Base-by-base conservation (phyloP, 1,140 invertebrate species). In the Bombus balteatus region DNA sequence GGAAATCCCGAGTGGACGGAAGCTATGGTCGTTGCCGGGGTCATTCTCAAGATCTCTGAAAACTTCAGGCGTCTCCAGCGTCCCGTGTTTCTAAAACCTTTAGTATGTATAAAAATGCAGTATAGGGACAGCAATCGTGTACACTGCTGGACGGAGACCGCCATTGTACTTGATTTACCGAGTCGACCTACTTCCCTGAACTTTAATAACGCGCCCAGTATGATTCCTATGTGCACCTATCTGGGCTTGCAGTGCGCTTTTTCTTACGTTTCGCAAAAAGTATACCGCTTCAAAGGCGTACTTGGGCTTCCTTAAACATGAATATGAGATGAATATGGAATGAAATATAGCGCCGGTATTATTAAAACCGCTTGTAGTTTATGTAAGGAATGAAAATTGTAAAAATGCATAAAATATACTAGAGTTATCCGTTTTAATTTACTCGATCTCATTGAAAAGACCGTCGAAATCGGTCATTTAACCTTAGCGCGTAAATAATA, bases 121-220 rank as follows among this genome's bases (percentile, higher is more conserved):
- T 59, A 39, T 34, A 79, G 41, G 47, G 25, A 2, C 39, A 2
- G 13, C n/a, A 53, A 12, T 72, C 74, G 9, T 1, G 39, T 70
- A 34, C 9, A 41, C 57, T 22, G 37, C 4, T 28, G 53, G n/a
- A 32, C 53, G 62, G 15, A 25, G 8, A 77, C 68, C 43, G 73
- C 66, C 79, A 86, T 89, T 91, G 84, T 91, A 77, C 59, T 83
- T 91, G 87, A 90, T 89, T 92, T 88, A 89, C 87, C 68, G 62
- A 53, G 81, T 57, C 71, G 68, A 87, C 66, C 53, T 71, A 79
- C 43, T 75, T 66, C 66, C 59, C 75, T 41, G 74, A 82, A 41
- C 57, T 78, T 78, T 78, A 78, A 78, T 78, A 78, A 78, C 53
- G 75, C 53, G 13, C 13, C 37, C 10, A 78, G 62, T 53, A 32